These are phyloP conservation scores for Aproaerema taeniolella DNA, from an alignment of 2,888 invertebrate genomes.

Conservation along the genomic window DNA sequence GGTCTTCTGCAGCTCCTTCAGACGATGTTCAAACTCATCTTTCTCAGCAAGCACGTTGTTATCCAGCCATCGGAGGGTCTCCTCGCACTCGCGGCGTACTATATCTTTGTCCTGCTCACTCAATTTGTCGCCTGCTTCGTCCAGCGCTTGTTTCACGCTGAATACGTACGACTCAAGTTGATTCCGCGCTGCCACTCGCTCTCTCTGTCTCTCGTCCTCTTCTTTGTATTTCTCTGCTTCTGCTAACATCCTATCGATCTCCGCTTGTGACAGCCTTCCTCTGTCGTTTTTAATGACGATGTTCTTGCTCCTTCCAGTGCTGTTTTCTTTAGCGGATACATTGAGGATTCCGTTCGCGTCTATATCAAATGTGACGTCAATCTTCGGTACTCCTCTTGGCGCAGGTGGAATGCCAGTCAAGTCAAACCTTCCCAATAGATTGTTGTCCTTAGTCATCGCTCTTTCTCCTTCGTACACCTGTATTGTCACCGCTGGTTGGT, in stretches of 20 bases:
- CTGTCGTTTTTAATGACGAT: conserved; percentile 74
- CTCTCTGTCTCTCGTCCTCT: conserved; percentile 79
- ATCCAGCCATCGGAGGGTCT: conserved; percentile 81
- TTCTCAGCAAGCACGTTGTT: conserved; percentile 75
- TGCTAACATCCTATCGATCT: conserved; percentile 79
- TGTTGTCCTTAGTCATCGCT: conserved; percentile 83
- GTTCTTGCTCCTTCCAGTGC: conserved; percentile 77
- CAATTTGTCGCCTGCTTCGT: conserved; percentile 72
- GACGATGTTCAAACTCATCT: conserved; percentile 72
- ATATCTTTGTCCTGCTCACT: conserved; percentile 73
- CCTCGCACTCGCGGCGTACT: conserved; percentile 56
- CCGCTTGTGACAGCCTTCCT: conserved; percentile 81
- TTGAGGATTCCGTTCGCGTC: conserved; percentile 81
- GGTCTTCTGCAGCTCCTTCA: conserved; percentile 68
- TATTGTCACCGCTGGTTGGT: conserved; percentile 81
- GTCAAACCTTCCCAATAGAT: conserved; percentile 73
- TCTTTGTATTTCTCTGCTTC: conserved; percentile 63
- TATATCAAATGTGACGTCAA: conserved; percentile 56
- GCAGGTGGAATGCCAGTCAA: conserved; percentile 79
- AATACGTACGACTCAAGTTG: conserved; percentile 54
- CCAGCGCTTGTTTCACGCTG: conserved; percentile 78
- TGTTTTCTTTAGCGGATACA: conserved; percentile 81
- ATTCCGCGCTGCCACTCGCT: conserved; percentile 80
- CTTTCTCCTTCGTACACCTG: conserved; percentile 82
- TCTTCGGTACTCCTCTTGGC: conserved; percentile 77